Conservation (phyloP, 2,888 invertebrate genomes). For the Nomada fabriciana region DNA sequence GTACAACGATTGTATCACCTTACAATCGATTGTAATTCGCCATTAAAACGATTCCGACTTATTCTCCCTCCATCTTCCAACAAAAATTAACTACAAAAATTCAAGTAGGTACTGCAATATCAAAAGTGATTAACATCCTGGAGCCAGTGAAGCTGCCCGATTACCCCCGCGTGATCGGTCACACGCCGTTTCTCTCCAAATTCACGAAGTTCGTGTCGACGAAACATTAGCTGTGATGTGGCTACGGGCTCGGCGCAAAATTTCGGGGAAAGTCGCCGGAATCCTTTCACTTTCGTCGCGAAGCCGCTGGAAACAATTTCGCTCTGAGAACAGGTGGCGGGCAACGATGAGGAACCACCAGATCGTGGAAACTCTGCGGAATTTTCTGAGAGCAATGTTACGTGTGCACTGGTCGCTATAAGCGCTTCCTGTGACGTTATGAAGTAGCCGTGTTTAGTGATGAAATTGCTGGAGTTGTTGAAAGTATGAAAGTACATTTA, state of each 20-base stretch:
- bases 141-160: conserved; percentile 23
- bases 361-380: conserved; percentile 20
- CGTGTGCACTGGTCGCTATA: not conserved
- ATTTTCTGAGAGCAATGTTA: conserved; percentile 7
- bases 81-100: too few relatives aligned
- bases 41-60: too few relatives aligned
- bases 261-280: conserved; percentile 58
- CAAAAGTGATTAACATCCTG: conserved; percentile 51
- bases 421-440: conserved; percentile 19
- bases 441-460: not conserved
- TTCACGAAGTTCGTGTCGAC: conserved; percentile 69
- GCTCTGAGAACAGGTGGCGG: conserved; percentile 9
- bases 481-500: not conserved
- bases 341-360: not conserved
- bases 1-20: too few relatives aligned
- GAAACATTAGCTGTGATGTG: conserved; percentile 62
- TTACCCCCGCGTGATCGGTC: conserved; percentile 49
- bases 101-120: not conserved
- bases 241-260: conserved; percentile 23
- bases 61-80: too few relatives aligned
- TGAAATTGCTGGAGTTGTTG: not conserved
- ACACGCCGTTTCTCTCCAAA: conserved; percentile 63
- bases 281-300: conserved; percentile 66
- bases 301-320: conserved; percentile 27
- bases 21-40: too few relatives aligned